Evolutionary conservation across 2,888 invertebrate genomes (phyloP).

Genomic region (Trichopoda pennipes): DNA sequence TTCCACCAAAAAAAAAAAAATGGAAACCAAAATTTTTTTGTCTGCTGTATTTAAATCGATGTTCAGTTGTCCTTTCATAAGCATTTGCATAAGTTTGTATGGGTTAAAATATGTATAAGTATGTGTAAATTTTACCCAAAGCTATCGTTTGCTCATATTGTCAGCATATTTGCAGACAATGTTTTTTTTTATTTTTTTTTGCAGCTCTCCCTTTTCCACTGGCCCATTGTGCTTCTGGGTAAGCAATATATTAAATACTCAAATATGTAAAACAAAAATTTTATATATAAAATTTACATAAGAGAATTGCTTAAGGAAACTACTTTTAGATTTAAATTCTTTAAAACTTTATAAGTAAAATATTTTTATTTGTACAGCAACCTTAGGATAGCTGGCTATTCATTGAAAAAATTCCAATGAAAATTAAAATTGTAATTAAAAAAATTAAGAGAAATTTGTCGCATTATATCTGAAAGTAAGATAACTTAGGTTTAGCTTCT

Average conservation of each 20-base stretch:
- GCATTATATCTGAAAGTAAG: too few relatives aligned
- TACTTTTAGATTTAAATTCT: neutral
- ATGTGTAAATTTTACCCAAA: slow-evolving; percentile 64
- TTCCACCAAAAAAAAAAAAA: neutral
- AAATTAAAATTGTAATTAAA: too few relatives aligned
- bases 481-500: too few relatives aligned
- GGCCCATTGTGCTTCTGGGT: neutral
- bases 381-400: too few relatives aligned
- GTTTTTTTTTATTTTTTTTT: neutral
- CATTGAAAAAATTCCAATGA: too few relatives aligned
- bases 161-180: slow-evolving; percentile 49
- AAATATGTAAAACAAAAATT: neutral
- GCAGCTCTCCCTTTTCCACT: neutral
- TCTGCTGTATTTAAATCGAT: slow-evolving; percentile 1
- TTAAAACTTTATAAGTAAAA: neutral
- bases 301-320: neutral
- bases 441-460: too few relatives aligned
- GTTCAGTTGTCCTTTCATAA: slow-evolving; percentile 1
- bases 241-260: neutral
- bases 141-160: slow-evolving; percentile 63
- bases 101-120: slow-evolving; percentile 33
- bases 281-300: slow-evolving; percentile 6
- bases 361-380: too few relatives aligned
- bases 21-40: neutral
- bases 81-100: neutral